Base-by-base conservation (phyloP, 2,888 invertebrate genomes). In the Malthinus flaveolus region DNA sequence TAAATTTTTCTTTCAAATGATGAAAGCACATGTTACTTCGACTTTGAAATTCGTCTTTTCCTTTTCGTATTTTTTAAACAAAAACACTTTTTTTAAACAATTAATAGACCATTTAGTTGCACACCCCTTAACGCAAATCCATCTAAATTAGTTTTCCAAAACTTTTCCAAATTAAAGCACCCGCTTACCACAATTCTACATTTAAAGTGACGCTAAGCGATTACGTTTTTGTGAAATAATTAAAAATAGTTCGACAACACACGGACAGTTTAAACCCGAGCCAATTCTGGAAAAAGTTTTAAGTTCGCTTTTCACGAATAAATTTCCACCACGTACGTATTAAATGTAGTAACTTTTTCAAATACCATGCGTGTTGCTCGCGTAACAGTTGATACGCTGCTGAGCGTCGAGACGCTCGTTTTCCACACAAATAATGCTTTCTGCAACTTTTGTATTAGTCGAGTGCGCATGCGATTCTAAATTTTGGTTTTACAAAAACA, bases 401-500 rank as follows among this genome's bases (percentile, higher is more conserved):
- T 59, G 58, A 59, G 53, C 58, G 58, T 54, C 53, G 53, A 31
- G 53, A 49, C 53, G 58, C 53, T 45, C 57, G 48, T 15, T 36
- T 42, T 35, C 39, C 33, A 45, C 11, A 52, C 49, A 52, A 36
- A 39, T n/a, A n/a, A n/a, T 42, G 52, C 11, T 31, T 34, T 13
- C 56, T 47, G 45, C 52, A 42, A 49, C 39, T 58, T 33, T 48
- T 52, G 39, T 34, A 12, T 23, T 52, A 44, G 49, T 49, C 52
- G 8, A 8, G 32, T 31, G 57, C 57, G 57, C 57, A 52, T 58
- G 57, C 56, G 51, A 45, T 23, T 23, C 5, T 23, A 23, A 23
- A 23, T 23, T 23, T 3, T 3, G 2, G 5, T 23, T 23, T 23
- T 23, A 3, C 5, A 23, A 23, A 3, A 23, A 23, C n/a, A 23